Conservation (phyloP, 1,140 invertebrate genomes). For the Diachasma alloeum region DNA sequence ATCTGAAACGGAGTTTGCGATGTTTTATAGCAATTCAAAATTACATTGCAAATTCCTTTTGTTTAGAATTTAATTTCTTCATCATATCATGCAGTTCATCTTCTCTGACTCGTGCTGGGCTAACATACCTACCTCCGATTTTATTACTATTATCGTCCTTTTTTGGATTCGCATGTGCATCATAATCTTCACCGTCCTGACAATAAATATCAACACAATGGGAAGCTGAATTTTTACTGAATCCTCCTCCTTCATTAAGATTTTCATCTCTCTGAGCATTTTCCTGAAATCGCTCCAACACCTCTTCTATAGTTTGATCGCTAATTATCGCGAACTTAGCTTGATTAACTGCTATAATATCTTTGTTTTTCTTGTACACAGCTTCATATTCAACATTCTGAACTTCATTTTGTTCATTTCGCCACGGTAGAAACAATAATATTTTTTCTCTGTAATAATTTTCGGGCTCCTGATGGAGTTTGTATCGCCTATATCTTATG, state of each 20-base stretch:
- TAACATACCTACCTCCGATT: background rate
- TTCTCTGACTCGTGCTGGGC: background rate
- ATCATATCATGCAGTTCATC: no score
- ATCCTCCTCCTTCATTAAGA: background rate
- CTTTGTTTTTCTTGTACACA: conserved; percentile 8
- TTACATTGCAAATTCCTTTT: no score
- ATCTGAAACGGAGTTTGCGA: conserved; percentile 12
- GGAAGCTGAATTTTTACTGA: no score
- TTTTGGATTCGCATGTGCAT: background rate
- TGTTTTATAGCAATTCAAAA: background rate
- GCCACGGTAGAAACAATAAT: conserved; percentile 36
- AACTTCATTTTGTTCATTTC: conserved; percentile 34
- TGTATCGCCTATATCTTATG: conserved; percentile 20
- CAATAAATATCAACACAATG: no score
- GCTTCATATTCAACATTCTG: conserved; percentile 26
- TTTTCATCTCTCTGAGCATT: background rate
- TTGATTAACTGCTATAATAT: background rate
- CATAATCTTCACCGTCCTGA: background rate
- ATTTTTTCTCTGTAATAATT: conserved; percentile 40
- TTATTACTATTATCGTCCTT: background rate
- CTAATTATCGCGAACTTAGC: background rate
- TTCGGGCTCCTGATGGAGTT: conserved; percentile 27
- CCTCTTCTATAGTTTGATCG: background rate
- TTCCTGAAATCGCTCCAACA: background rate
- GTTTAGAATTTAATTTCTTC: no score